Evolutionary conservation across 2,797 vertebrate species (phyloP), one percentile per base, ranked within the genome.

Genomic region (Fringilla coelebs): DNA sequence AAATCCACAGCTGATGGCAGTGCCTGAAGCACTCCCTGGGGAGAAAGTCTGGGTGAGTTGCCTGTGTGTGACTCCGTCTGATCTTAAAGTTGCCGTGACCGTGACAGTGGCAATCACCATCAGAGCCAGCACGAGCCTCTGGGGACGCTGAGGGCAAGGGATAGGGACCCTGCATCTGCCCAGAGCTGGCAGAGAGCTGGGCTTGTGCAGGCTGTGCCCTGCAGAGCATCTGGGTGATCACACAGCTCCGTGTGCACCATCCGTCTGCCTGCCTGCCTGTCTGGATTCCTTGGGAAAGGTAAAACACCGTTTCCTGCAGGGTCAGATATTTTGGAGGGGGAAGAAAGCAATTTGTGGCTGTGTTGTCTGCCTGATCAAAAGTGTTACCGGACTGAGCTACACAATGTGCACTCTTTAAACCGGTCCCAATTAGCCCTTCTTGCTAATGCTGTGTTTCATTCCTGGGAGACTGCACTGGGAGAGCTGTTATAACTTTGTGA

Each of bases 401-500:
- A 97, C 96, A 97, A 97, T 91, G 88, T 91, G 95, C 88, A 26
- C 91, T 94, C 94, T 95, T 97, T 95, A 94, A 97, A 97, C 79
- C 55, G 1, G 95, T 90, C 97, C 96, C 96, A 96, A 97, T 97
- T 97, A 97, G 96, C 81, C 94, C 84, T 94, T 87, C 93, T 96
- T 73, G 89, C 96, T 97, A 96, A 97, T 97, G 92, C 96, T 92
- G 94, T n/a, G 1, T 96, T 96, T 96, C 96, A 96, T 96, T 96
- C 96, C 96, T 96, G 96, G 94, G 96, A 97, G 96, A 96, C 96
- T 95, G 94, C 96, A 88, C 96, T 97, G 43, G 45, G 94, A 95
- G 96, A 93, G 95, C 95, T 96, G 96, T 96, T 96, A 96, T 96
- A 96, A 97, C 94, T 96, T 94, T 89, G 94, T 96, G 97, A 97